Evolutionary conservation across 2,888 invertebrate genomes (phyloP).

Genomic region (Drosophila helvetica): DNA sequence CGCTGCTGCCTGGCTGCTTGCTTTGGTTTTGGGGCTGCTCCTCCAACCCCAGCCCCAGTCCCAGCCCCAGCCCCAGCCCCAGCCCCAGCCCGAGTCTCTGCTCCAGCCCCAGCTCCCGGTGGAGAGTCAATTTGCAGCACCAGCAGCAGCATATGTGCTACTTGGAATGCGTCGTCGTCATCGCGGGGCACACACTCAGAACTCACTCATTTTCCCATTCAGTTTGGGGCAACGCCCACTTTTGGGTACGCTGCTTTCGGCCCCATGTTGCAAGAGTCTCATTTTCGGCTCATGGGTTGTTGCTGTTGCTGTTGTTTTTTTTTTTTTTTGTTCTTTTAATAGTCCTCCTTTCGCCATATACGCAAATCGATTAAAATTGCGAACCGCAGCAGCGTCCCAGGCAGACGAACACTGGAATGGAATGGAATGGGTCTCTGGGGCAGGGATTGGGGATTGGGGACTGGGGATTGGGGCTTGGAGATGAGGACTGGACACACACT

Average conservation of each 20-base stretch:
- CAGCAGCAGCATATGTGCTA: conserved; percentile 77
- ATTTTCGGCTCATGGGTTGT: conserved; percentile 66
- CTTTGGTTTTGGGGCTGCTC: conserved; percentile 21
- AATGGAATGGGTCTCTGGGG: conserved; percentile 14
- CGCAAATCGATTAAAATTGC: conserved; percentile 84
- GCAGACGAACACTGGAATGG: conserved; percentile 18
- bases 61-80: not conserved
- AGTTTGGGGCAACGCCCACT: conserved; percentile 81
- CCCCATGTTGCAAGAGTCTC: conserved; percentile 48
- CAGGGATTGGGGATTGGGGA: not conserved
- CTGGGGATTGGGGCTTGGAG: not conserved
- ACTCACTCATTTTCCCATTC: conserved; percentile 82
- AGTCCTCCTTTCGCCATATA: conserved; percentile 77
- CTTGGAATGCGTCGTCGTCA: conserved; percentile 68
- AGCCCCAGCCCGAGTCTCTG: conserved; percentile 14
- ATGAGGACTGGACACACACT: conserved; percentile 18
- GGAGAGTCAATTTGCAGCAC: conserved; percentile 60
- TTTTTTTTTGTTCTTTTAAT: conserved; percentile 59
- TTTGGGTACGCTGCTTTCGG: conserved; percentile 71
- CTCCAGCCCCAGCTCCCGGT: conserved; percentile 22
- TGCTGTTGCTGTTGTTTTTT: conserved; percentile 42
- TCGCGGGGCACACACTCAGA: conserved; percentile 56
- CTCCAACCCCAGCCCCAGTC: not conserved
- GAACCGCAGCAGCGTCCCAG: conserved; percentile 36
- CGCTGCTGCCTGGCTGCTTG: conserved; percentile 36